Conservation (phyloP, 53 echinoderm and acorn worm genomes). For the Arbacia lixula region DNA sequence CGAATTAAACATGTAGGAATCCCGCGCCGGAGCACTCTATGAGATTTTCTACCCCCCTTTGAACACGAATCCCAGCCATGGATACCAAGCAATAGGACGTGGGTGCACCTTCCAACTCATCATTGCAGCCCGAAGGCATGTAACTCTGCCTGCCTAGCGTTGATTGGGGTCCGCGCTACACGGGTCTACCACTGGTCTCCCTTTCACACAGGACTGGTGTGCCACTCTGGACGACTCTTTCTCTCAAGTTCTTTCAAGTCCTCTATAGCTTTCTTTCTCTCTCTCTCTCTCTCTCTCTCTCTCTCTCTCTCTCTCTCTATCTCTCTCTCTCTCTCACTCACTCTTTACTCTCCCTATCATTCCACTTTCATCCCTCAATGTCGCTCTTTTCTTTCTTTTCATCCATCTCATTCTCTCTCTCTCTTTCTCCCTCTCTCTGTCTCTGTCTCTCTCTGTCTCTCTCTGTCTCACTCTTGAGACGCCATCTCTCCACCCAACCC, state of each 20-base stretch:
- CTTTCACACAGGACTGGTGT: slow-evolving; percentile 1
- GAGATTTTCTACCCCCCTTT: slow-evolving; percentile 30
- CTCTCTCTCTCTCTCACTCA: slow-evolving; percentile 58
- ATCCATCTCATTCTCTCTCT: neutral
- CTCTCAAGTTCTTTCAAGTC: slow-evolving; percentile 5
- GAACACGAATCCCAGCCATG: slow-evolving; percentile 3
- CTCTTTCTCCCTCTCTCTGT: neutral
- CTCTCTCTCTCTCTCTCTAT: slow-evolving; percentile 53
- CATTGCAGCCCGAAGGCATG: slow-evolving; percentile 34
- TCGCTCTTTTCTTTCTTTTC: neutral
- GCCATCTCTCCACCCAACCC: too few relatives aligned
- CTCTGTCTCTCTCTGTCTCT: neutral
- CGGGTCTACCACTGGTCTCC: slow-evolving; percentile 47
- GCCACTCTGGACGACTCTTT: slow-evolving; percentile 62
- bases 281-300: slow-evolving; percentile 24
- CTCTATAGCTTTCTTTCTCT: slow-evolving; percentile 49
- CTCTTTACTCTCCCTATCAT: slow-evolving; percentile 21
- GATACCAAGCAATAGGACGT: slow-evolving; percentile 14
- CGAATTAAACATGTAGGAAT: slow-evolving; percentile 58
- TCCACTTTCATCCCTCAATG: neutral
- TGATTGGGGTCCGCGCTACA: slow-evolving; percentile 56
- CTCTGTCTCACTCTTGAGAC: too few relatives aligned
- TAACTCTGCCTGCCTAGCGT: slow-evolving; percentile 57
- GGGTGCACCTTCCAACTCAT: slow-evolving; percentile 49
- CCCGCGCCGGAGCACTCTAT: neutral